phyloP scores from a whole-genome alignment of 2,797 vertebrate genomes.

The Leuciscus waleckii region DNA sequence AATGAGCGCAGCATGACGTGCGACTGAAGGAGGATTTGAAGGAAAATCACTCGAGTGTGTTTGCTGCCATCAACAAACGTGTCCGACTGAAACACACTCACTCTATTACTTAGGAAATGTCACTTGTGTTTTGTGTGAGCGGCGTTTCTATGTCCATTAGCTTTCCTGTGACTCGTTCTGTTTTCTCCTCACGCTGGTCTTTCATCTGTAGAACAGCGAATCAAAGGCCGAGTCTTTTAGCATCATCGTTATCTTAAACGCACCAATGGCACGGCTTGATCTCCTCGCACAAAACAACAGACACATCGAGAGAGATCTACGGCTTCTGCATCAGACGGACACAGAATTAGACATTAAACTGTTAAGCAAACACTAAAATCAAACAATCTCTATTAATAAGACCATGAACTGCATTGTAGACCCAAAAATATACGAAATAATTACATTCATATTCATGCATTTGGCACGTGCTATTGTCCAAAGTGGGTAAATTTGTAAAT shows the following conservation, averaged over 20 bases:
- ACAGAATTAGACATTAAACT: not conserved
- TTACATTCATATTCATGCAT: not conserved
- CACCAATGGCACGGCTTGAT: not conserved
- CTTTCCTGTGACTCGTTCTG: constrained; percentile 10
- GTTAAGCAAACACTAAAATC: not conserved
- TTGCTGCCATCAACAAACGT: constrained; percentile 18
- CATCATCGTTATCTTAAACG: constrained; percentile 38
- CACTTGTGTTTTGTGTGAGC: constrained; percentile 11
- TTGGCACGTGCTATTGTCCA: not conserved
- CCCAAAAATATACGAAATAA: not conserved
- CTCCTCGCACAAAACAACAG: not conserved
- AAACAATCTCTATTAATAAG: not conserved
- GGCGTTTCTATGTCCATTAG: not conserved
- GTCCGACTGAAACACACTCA: not conserved
- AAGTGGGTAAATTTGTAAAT: not conserved
- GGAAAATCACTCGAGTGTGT: not conserved
- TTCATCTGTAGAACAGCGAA: not conserved
- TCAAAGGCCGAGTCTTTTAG: constrained; percentile 26
- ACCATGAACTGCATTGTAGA: not conserved
- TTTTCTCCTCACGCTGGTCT: constrained; percentile 40
- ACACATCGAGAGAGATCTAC: not conserved
- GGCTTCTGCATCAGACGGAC: not conserved
- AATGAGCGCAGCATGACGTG: too few species aligned
- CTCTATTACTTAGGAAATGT: constrained; percentile 44
- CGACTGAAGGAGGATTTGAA: not conserved